Evolutionary conservation across 2,888 invertebrate species (phyloP).

Genomic region (Melieria crassipennis): DNA sequence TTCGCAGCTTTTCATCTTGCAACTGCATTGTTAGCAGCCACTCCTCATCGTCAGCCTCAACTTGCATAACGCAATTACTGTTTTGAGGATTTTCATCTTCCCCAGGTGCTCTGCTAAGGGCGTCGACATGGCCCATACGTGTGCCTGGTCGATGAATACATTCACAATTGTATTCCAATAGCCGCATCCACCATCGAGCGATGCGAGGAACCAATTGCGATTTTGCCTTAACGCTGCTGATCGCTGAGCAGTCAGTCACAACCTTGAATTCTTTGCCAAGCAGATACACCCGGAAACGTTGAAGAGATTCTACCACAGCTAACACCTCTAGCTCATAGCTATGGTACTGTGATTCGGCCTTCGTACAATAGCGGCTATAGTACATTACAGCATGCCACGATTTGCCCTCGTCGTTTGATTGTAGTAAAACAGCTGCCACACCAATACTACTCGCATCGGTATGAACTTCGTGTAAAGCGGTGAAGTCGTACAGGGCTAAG

Average conservation of each 20-base stretch:
- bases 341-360: conserved; percentile 43
- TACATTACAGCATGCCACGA: conserved; percentile 34
- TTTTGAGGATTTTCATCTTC: not conserved
- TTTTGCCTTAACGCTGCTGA: conserved; percentile 29
- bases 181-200: conserved; percentile 34
- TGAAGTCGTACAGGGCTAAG: conserved; percentile 19
- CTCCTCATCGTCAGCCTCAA: conserved; percentile 24
- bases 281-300: conserved; percentile 56
- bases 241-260: conserved; percentile 37
- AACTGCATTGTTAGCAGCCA: conserved; percentile 41
- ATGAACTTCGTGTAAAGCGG: conserved; percentile 21
- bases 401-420: conserved; percentile 11
- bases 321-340: conserved; percentile 58
- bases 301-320: conserved; percentile 53
- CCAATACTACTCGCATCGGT: conserved; percentile 31
- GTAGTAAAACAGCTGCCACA: conserved; percentile 29
- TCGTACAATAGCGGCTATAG: conserved; percentile 38
- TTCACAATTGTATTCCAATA: conserved; percentile 38
- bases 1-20: conserved; percentile 17
- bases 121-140: conserved; percentile 37
- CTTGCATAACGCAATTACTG: conserved; percentile 5
- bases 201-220: conserved; percentile 31
- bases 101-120: conserved; percentile 33
- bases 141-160: conserved; percentile 27
- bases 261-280: conserved; percentile 38